Percentiles rank a stretch among this genome's conserved stretches.
Evolutionary conservation across 2,888 invertebrate species (phyloP).

Genomic region (Anoncus sp.): DNA sequence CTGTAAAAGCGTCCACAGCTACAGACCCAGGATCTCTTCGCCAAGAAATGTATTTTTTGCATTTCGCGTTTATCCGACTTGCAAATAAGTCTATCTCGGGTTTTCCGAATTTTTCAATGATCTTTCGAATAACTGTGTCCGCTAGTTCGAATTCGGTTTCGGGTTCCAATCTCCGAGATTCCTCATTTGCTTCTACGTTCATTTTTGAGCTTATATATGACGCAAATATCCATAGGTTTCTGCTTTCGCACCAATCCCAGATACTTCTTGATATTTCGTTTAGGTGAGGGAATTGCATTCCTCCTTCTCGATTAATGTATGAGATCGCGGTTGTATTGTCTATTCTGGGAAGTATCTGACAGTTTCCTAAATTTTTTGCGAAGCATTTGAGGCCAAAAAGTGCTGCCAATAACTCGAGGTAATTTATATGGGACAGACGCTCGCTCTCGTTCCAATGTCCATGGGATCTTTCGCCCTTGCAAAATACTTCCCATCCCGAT

Average conservation of each 20-base stretch:
- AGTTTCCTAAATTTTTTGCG: constrained; percentile 22
- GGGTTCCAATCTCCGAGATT: constrained; percentile 65
- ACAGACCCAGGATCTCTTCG: background rate
- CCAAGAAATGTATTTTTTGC: background rate
- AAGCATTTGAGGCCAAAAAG: constrained; percentile 26
- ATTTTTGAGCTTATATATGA: constrained; percentile 64
- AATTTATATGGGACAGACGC: constrained; percentile 47
- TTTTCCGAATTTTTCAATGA: constrained; percentile 17
- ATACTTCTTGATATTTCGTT: constrained; percentile 59
- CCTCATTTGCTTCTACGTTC: constrained; percentile 67
- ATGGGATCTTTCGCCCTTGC: no score
- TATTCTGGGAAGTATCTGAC: constrained; percentile 62
- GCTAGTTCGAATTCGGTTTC: constrained; percentile 63
- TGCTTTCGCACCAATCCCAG: constrained; percentile 64
- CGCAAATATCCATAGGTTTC: constrained; percentile 63
- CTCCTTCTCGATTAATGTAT: constrained; percentile 67
- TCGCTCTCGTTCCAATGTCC: no score
- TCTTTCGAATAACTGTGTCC: constrained; percentile 19
- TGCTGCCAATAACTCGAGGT: constrained; percentile 47
- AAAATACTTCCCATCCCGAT: no score
- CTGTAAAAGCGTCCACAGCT: constrained; percentile 10
- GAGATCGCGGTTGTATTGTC: constrained; percentile 68
- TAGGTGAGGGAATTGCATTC: constrained; percentile 54
- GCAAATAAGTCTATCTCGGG: constrained; percentile 62
- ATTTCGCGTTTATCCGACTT: constrained; percentile 40